A percentile compares a stretch with the other conserved stretches of the same genome.
Conservation (phyloP, 2,888 invertebrate species). For the Scaptomyza tumidula region DNA sequence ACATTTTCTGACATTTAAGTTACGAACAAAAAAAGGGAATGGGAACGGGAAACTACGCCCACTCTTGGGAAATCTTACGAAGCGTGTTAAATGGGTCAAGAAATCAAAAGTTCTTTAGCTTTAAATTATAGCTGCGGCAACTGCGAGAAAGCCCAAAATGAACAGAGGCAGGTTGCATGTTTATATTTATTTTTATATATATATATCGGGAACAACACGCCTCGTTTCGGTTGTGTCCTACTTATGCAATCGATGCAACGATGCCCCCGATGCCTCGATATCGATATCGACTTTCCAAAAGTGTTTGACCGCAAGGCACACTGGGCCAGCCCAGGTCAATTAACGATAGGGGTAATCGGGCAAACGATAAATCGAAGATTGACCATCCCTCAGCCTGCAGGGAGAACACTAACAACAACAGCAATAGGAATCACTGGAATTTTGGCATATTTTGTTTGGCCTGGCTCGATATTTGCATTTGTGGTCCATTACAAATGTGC, state of each 20-base stretch:
- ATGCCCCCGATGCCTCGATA: conserved; percentile 3
- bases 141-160: conserved; percentile 51
- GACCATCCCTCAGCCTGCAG: conserved; percentile 43
- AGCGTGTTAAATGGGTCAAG: conserved; percentile 48
- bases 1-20: conserved; percentile 62
- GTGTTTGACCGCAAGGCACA: conserved; percentile 49
- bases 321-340: conserved; percentile 50
- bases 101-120: conserved; percentile 57
- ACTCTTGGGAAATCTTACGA: conserved; percentile 30
- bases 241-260: conserved; percentile 47
- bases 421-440: conserved; percentile 41
- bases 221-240: conserved; percentile 49
- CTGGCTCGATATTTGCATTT: conserved; percentile 59
- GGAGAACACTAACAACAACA: conserved; percentile 4
- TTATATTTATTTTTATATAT: background rate
- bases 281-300: conserved; percentile 44
- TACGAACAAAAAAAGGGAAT: too few relatives aligned
- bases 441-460: conserved; percentile 45
- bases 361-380: conserved; percentile 39
- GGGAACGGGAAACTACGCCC: conserved; percentile 9
- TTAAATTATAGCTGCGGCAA: conserved; percentile 35
- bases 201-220: conserved; percentile 40
- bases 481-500: conserved; percentile 24
- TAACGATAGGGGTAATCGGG: conserved; percentile 19
- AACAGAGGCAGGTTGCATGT: conserved; percentile 34